phyloP scores from a whole-genome alignment of 2,113 vertebrate species.

The Eurypyga helias region DNA sequence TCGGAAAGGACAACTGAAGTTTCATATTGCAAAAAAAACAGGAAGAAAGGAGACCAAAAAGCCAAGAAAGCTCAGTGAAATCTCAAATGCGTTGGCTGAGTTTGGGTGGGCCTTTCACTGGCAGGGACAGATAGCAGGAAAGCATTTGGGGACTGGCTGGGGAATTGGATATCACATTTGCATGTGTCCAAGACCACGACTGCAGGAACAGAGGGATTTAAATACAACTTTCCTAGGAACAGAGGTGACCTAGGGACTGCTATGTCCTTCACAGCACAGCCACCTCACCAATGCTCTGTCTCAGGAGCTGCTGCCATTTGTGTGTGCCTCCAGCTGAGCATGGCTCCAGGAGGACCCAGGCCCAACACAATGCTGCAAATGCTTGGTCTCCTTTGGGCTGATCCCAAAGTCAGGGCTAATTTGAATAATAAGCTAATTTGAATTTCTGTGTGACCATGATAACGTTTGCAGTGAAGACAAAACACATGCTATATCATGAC shows the following conservation, averaged over 20 bases:
- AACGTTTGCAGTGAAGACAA: not conserved
- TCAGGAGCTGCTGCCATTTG: not conserved
- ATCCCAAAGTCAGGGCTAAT: not conserved
- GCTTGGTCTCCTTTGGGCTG: not conserved
- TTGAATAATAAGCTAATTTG: not conserved
- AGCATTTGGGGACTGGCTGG: not conserved
- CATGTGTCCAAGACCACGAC: not conserved
- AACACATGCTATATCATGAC: not conserved
- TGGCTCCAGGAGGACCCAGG: not conserved
- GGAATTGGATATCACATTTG: not conserved
- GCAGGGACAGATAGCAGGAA: not conserved
- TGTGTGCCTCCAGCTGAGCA: accelerated
- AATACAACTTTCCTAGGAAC: not conserved
- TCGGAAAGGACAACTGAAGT: not conserved
- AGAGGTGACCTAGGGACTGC: not conserved
- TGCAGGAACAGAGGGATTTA: not conserved
- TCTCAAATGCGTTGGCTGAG: not conserved
- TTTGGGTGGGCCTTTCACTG: not conserved
- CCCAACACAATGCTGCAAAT: accelerated
- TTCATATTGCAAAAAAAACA: not conserved
- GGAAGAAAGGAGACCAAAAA: not conserved
- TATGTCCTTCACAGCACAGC: not conserved
- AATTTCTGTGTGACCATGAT: not conserved
- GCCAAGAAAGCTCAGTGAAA: not conserved
- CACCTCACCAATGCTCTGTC: not conserved